These are phyloP conservation scores for Mesoclemmys tuberculata DNA, from an alignment of 2,113 vertebrate species.

Conservation along the genomic window DNA sequence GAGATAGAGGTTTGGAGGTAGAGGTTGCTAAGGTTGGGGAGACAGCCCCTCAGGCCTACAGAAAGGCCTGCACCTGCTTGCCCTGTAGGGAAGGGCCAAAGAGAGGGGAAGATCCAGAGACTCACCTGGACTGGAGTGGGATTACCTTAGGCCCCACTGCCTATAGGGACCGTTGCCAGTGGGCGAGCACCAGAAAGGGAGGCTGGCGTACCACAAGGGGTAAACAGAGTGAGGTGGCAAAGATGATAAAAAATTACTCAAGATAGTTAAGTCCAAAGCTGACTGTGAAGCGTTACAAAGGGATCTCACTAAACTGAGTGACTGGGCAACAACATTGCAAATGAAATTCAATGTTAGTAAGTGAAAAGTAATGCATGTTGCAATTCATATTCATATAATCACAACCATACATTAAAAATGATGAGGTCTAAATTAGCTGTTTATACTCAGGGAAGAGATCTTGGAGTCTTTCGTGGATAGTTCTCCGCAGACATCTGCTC, in stretches of 20 bases:
- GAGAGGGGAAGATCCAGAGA: too few species aligned
- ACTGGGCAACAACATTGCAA: not conserved
- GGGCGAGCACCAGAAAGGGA: too few species aligned
- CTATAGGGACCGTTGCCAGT: too few species aligned
- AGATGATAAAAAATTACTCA: not conserved
- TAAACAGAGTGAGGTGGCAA: not conserved
- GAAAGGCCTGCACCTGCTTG: too few species aligned
- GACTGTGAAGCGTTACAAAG: not conserved
- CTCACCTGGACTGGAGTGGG: too few species aligned
- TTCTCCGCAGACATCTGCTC: not conserved
- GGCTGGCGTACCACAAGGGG: too few species aligned
- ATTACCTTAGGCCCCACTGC: too few species aligned
- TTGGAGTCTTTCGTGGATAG: not conserved
- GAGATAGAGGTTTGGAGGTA: too few species aligned
- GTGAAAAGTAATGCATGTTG: not conserved
- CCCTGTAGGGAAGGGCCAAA: too few species aligned
- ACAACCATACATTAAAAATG: not conserved
- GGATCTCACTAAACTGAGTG: not conserved
- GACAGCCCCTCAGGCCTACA: too few species aligned
- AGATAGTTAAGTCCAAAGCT: not conserved
- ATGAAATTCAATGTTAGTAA: not conserved
- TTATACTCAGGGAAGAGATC: not conserved
- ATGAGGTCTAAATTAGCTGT: not conserved
- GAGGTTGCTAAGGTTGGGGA: too few species aligned
- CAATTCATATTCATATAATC: not conserved